Evolutionary conservation across 2,113 vertebrate genomes (phyloP), one percentile per base, ranked within the genome.

Genomic region (Paracanthobrama guichenoti): DNA sequence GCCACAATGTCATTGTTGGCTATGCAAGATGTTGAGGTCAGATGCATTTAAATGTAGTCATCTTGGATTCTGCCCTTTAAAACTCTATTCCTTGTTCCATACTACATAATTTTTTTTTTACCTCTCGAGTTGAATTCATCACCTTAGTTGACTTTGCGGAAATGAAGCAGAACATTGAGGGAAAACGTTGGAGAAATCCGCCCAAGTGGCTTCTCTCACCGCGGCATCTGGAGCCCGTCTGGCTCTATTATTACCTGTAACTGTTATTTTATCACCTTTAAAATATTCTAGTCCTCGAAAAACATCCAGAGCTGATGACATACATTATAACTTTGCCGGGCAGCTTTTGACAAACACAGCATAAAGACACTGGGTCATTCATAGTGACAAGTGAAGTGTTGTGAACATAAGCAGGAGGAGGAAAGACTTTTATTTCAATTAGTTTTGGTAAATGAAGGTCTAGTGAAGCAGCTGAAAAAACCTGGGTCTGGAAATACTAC

Each of bases 241-340:
- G 80, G 80, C 28, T 57, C 20, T 82, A 82, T 55, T 82, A 82
- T 82, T 82, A 82, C 79, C 79, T 57, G 66, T 24, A 57, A 55
- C 64, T 82, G 64, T 71, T 82, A 82, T 82, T 82, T 82, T 82
- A 82, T 82, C 80, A 72, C 46, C 80, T 82, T 82, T 55, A 82
- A 82, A 82, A 71, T 82, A 82, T 82, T 82, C 80, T 55, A 71
- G 80, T 82, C 66, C 46, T 80, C 35, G 31, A 82, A 82, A 71
- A 72, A 82, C 26, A 82, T 39, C 64, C 66, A 14, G 26, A 82
- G 80, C 80, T 0, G 80, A 82, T 71, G 80, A 71, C 64, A 82
- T 82, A 42, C 48, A 20, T 72, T 82, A 82, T 82, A 71, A n/a
- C 44, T 57, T n/a, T 18, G 31, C 28, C 9, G 64, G 62, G 60